These are phyloP conservation scores for Hydra vulgaris DNA, from an alignment of 30 jellyfish, hydroid and myxozoan species.

Conservation along the genomic window DNA sequence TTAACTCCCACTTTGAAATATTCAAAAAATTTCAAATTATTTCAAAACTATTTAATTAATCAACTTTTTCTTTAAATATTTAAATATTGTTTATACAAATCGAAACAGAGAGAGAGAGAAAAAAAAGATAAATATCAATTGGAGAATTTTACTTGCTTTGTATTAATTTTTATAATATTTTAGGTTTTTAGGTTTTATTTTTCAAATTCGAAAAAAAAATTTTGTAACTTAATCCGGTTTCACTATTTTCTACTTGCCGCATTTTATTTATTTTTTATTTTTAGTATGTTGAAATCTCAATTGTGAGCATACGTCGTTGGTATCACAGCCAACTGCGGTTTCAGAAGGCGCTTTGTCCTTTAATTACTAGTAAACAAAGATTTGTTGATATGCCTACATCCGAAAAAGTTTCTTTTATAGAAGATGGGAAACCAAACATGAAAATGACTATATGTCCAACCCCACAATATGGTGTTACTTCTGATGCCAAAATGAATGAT, in stretches of 20 bases:
- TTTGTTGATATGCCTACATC: background rate
- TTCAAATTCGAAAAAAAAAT: background rate
- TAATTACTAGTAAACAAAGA: background rate
- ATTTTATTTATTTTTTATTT: background rate
- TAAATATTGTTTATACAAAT: no score
- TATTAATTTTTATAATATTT: no score
- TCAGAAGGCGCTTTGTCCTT: background rate
- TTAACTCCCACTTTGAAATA: no score
- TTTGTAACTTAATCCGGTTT: no score
- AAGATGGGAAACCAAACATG: conserved; percentile 7
- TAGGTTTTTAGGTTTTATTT: background rate
- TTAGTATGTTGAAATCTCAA: background rate
- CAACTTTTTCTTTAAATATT: no score
- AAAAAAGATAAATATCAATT: no score
- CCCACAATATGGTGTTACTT: background rate
- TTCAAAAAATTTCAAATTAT: no score
- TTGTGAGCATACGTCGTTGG: background rate
- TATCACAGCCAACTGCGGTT: background rate
- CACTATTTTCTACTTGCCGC: no score
- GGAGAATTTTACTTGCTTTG: no score
- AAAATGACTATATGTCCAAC: conserved; percentile 6
- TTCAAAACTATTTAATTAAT: no score
- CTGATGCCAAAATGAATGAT: background rate
- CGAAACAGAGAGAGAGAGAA: no score
- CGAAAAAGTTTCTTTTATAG: background rate